Base-by-base conservation (phyloP, 2,797 vertebrate genomes). In the Gambelia wislizenii region DNA sequence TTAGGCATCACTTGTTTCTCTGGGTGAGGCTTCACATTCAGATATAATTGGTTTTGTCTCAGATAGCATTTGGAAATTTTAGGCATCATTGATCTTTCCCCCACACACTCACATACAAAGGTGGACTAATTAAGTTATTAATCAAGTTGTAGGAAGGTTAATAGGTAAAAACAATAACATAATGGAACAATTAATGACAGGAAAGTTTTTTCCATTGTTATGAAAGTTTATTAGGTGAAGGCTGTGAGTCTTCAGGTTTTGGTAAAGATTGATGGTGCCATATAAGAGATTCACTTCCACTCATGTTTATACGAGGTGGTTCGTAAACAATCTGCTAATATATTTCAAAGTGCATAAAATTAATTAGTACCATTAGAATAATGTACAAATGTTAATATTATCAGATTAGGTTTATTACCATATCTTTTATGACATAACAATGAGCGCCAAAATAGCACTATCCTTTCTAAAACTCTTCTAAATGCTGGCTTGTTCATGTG, bases 321-420 rank as follows among this genome's bases (percentile, higher is more conserved):
- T 27, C 44, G 92, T 47, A 90, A 93, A 85, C 70, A 91, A 90
- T 1, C 42, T 85, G 6, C 44, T 89, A 90, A 83, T 78, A 52
- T 61, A 90, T 91, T 92, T 92, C 6, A 56, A 78, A 92, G 83
- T 5, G 85, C 5, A 91, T 59, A 83, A 94, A 93, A 85, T 85
- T 89, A 93, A 90, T 79, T 77, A 22, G 36, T 69, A 8, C 25
- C 59, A 2, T 90, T 87, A 87, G 64, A 52, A 72, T 14, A 64
- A 70, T 18, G 14, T 20, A 80, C 33, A 91, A 76, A 89, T 86
- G 18, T 85, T 88, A 92, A 94, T 87, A 39, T 49, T 1, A 79
- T 33, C 52, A 6, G 91, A 79, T n/a, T 16, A 54, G 10, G 44
- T 87, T 87, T 87, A 91, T 88, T 92, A 69, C 13, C 59, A 83